Percentiles rank a stretch among this genome's conserved stretches.
Evolutionary conservation across 2,113 vertebrate species (phyloP).

Genomic region (Paralichthys olivaceus): DNA sequence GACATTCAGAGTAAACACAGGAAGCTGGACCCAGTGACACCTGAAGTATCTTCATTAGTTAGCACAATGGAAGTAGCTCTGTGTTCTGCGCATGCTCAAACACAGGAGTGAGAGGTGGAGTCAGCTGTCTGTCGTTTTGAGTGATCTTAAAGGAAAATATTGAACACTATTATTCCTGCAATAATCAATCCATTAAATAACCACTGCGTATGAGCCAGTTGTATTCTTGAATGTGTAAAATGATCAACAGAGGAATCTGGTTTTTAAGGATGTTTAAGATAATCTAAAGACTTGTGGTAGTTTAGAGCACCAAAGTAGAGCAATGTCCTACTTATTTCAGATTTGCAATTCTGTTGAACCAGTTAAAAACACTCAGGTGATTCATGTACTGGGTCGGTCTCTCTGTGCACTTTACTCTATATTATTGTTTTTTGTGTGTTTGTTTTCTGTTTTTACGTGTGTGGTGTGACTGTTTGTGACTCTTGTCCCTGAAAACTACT

Average conservation of each 20-base stretch:
- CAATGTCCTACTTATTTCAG: too few species aligned
- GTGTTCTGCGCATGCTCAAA: constrained; percentile 35
- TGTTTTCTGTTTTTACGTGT: too few species aligned
- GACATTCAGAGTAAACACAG: not conserved
- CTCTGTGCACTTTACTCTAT: too few species aligned
- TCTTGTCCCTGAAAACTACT: too few species aligned
- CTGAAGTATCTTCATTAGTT: constrained; percentile 7
- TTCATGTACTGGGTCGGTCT: too few species aligned
- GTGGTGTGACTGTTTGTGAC: too few species aligned
- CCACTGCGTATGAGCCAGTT: not conserved
- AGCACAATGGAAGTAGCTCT: constrained; percentile 30
- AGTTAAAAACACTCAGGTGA: too few species aligned
- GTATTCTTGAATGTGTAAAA: not conserved
- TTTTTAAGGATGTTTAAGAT: too few species aligned
- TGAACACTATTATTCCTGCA: not conserved
- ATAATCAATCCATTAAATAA: not conserved
- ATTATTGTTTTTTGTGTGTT: too few species aligned
- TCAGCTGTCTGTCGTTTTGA: not conserved
- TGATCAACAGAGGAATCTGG: not conserved
- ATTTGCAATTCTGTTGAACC: too few species aligned
- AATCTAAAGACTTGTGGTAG: too few species aligned
- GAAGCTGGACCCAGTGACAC: not conserved
- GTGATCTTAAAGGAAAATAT: not conserved
- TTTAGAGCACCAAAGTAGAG: too few species aligned
- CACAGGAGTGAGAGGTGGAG: constrained; percentile 3